phyloP scores from a whole-genome alignment of 2,888 invertebrate species.

The Balanococcus diminutus region DNA sequence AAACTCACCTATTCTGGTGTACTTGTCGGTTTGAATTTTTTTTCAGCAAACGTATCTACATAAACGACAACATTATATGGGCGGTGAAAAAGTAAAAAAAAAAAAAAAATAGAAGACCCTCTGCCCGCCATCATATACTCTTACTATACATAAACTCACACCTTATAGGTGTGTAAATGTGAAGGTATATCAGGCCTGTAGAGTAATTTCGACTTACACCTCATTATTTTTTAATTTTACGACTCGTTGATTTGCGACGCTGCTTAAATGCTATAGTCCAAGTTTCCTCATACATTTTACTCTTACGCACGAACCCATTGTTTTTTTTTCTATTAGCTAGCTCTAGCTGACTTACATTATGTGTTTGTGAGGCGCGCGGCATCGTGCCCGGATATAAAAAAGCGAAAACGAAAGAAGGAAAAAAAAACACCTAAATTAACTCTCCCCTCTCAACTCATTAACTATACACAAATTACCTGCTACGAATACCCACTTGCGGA shows the following conservation, averaged over 20 bases:
- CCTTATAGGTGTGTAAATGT: background rate
- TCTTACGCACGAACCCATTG: background rate
- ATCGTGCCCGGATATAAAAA: background rate
- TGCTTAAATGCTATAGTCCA: background rate
- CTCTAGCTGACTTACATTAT: too few species aligned
- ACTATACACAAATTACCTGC: background rate
- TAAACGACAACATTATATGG: background rate
- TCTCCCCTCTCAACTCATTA: background rate
- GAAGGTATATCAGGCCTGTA: background rate
- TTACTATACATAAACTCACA: background rate
- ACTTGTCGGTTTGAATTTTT: background rate
- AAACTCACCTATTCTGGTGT: background rate
- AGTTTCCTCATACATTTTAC: background rate
- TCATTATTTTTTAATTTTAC: conserved; percentile 42
- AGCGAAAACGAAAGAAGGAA: background rate
- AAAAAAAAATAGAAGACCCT: background rate
- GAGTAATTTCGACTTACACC: conserved; percentile 14
- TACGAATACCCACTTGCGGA: background rate
- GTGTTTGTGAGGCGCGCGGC: too few species aligned
- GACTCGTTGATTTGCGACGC: conserved; percentile 38
- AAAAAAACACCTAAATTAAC: background rate
- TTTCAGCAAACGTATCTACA: background rate
- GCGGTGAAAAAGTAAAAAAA: background rate
- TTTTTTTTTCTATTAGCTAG: background rate
- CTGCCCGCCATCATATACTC: background rate